A percentile compares a stretch with the other conserved stretches of the same genome.
phyloP scores from a whole-genome alignment of 2,797 vertebrate genomes.

The Acipenser transmontanus region DNA sequence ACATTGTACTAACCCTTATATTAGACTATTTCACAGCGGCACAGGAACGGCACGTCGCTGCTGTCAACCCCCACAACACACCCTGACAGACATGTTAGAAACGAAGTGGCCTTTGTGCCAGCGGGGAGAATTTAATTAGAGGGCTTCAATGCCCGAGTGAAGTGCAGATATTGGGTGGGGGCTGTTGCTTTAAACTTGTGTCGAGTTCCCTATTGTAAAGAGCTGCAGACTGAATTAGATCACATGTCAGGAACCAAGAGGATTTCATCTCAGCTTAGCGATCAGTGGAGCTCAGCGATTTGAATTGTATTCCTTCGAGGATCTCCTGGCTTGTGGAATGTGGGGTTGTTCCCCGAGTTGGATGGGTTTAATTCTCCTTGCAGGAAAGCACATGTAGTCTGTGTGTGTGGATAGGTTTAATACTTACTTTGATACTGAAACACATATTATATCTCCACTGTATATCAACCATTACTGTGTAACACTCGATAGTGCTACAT shows the following conservation, averaged over 20 bases:
- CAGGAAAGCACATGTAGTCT: too few relatives aligned
- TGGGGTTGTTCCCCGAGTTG: slow-evolving; percentile 42
- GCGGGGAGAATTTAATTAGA: not conserved
- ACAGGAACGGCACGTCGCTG: too few relatives aligned
- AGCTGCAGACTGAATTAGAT: slow-evolving; percentile 12
- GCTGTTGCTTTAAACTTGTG: not conserved
- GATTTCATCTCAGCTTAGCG: slow-evolving; percentile 21
- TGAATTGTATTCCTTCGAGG: slow-evolving; percentile 26
- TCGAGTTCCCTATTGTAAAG: slow-evolving; percentile 1
- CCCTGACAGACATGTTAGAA: not conserved
- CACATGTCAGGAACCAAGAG: slow-evolving; percentile 20
- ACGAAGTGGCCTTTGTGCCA: not conserved
- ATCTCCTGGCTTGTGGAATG: slow-evolving; percentile 73
- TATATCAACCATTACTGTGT: too few relatives aligned
- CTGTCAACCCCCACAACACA: not conserved
- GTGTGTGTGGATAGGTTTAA: too few relatives aligned
- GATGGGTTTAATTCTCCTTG: not conserved
- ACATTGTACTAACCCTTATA: too few relatives aligned
- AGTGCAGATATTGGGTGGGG: not conserved
- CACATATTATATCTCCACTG: too few relatives aligned
- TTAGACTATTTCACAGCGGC: too few relatives aligned
- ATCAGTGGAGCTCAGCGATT: slow-evolving; percentile 29
- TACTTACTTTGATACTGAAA: too few relatives aligned
- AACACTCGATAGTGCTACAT: too few relatives aligned
- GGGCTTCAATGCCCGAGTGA: not conserved